A percentile compares a stretch with the other conserved stretches of the same genome.
Conservation (phyloP, 2,797 vertebrate genomes). For the Bovichtus variegatus region DNA sequence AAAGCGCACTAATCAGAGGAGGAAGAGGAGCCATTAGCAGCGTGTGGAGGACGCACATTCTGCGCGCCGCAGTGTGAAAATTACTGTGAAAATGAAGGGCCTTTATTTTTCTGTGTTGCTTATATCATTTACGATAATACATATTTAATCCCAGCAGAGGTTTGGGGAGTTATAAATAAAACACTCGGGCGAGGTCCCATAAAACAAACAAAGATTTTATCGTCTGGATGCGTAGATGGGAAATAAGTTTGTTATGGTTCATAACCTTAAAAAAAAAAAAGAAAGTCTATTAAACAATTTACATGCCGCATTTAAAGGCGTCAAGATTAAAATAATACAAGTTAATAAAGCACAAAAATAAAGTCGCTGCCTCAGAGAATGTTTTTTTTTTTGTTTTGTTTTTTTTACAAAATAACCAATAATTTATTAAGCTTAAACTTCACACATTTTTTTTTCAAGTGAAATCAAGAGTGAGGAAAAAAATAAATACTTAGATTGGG, state of each 20-base stretch:
- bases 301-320: background rate
- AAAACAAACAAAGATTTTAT: slow-evolving; percentile 57
- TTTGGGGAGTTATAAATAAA: slow-evolving; percentile 85
- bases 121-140: slow-evolving; percentile 74
- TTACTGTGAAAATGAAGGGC: slow-evolving; percentile 55
- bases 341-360: slow-evolving; percentile 42
- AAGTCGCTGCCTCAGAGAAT: slow-evolving; percentile 19
- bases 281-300: background rate
- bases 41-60: background rate
- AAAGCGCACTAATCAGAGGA: slow-evolving; percentile 85
- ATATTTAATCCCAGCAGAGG: slow-evolving; percentile 87
- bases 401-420: slow-evolving; percentile 79
- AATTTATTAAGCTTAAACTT: slow-evolving; percentile 83
- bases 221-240: background rate
- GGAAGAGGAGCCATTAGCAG: slow-evolving; percentile 52
- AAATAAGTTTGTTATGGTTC: background rate
- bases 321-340: background rate
- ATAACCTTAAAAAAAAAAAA: background rate
- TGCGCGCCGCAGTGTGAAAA: slow-evolving; percentile 44
- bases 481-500: slow-evolving; percentile 64
- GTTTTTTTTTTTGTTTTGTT: background rate
- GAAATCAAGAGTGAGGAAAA: slow-evolving; percentile 74
- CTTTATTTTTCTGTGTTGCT: slow-evolving; percentile 22
- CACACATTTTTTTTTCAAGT: slow-evolving; percentile 81
- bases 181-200: slow-evolving; percentile 51